Base-by-base conservation (phyloP, 2,113 vertebrate species). In the Phrynosoma platyrhinos region DNA sequence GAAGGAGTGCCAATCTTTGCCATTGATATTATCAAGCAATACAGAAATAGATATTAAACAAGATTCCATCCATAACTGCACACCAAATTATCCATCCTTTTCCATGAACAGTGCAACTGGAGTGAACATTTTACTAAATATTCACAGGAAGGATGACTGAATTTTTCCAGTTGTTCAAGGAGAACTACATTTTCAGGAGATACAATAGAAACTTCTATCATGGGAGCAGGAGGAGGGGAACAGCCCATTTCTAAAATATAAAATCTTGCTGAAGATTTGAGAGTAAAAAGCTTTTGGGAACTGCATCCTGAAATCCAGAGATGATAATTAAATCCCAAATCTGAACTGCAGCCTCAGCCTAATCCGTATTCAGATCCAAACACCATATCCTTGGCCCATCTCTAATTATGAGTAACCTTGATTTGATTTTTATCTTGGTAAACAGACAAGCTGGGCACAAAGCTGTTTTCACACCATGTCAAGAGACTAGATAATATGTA, bases 371-470 rank as follows among this genome's bases (percentile, higher is more conserved):
- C 91, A 36, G 40, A 92, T 88, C 83, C 91, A 74, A 91, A 76
- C 47, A 85, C 13, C 40, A 36, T 81, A 87, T 90, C 91, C 83
- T 91, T 71, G 88, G 78, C 30, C 86, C 82, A 85, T n/a, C 91
- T 93, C 92, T 94, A 93, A 95, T 94, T 93, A 95, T 53, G 87
- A 82, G 55, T 92, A 94, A 93, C 87, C 90, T 93, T 91, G 87
- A 89, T 90, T 92, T 91, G 87, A 83, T 93, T 91, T 93, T 93
- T 85, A 93, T 90, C 90, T 90, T 30, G 83, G 83, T 88, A 93
- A 92, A 93, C 84, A 94, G 92, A 95, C 82, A 90, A 89, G 84
- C 42, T 81, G 72, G 88, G 84, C 87, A 27, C 23, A 85, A 92
- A 82, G 80, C 2, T 0, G 52, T 89, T 90, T 81, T 90, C 86